Base-by-base conservation (phyloP, 2,888 invertebrate species). In the Drosophila planitibia region DNA sequence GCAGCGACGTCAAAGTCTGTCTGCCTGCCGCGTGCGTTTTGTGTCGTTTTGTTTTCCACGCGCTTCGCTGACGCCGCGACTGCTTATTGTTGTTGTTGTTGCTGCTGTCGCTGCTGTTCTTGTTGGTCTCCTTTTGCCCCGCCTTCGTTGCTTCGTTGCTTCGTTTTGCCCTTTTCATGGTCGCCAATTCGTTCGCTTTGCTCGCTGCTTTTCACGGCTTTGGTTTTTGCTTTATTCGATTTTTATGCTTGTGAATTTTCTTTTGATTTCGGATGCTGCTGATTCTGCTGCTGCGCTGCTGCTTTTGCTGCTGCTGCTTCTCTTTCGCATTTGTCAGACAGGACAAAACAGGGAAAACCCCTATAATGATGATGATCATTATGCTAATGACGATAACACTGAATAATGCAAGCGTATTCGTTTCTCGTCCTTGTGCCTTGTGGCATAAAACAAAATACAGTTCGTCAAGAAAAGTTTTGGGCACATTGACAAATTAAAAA, bases 331-430 rank as follows among this genome's bases (percentile, higher is more conserved):
- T 70, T 62, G 74, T 78, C 79, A 91, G 91, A 91, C 91, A 84
- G 82, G 74, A 86, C 83, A 80, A 89, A 88, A 75, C 66, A 59
- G 89, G 86, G 85, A 80, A 91, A 85, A 72, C 79, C 91, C 87
- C 71, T 25, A 66, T 71, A 74, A 78, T 69, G 74, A 71, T 74
- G 66, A 65, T 63, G 61, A 64, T 62, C 53, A 41, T 70, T 25
- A 63, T 74, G 64, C 73, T 61, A 58, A 72, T 59, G 69, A 49
- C 58, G 58, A 16, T 16, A 54, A 54, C 33, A 22, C 33, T 70
- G 9, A 16, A 28, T 25, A 47, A 47, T 47, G 25, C 47, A 47
- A 25, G 47, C 47, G 47, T 47, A 25, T 47, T 25, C 25, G 47
- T 4, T 47, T 7, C 25, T 16, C 25, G 47, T 47, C 25, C 47